phyloP scores from a whole-genome alignment of 2,797 vertebrate species.

The Lates japonicus region DNA sequence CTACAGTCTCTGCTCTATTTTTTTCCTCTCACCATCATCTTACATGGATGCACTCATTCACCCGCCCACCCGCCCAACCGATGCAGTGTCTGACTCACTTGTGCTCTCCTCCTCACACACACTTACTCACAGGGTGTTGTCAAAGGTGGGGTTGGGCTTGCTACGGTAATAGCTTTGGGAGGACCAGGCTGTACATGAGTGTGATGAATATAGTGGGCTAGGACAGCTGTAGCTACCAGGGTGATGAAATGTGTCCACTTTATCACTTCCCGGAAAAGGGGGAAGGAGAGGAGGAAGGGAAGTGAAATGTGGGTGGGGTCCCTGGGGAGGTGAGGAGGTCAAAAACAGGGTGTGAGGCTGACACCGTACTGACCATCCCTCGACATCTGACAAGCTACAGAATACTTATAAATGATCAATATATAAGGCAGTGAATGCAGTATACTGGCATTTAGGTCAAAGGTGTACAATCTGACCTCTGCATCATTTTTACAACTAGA shows the following conservation, averaged over 20 bases:
- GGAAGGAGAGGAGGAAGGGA: constrained; percentile 2
- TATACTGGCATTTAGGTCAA: constrained; percentile 42
- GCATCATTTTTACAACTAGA: constrained; percentile 16
- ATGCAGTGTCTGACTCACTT: constrained; percentile 39
- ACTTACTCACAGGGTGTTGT: constrained; percentile 53
- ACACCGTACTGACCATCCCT: background rate
- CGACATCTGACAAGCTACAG: constrained; percentile 3
- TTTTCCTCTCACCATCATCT: constrained; percentile 17
- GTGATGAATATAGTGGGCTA: constrained; percentile 51
- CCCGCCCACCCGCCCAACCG: constrained; percentile 2
- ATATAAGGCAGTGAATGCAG: background rate
- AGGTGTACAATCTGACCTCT: constrained; percentile 15
- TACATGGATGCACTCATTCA: constrained; percentile 43
- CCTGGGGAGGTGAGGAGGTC: constrained; percentile 13
- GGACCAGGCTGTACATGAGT: constrained; percentile 21
- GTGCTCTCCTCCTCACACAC: constrained; percentile 25
- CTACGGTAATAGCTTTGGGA: constrained; percentile 52
- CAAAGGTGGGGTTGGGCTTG: constrained; percentile 26
- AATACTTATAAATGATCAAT: constrained; percentile 13
- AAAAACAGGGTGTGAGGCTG: constrained; percentile 10
- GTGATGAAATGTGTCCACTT: constrained; percentile 60
- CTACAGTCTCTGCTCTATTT: background rate
- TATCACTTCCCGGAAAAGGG: constrained; percentile 63
- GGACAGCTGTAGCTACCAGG: constrained; percentile 31
- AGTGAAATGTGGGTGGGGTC: background rate